Percentiles rank a stretch among this genome's conserved stretches.
phyloP scores from a whole-genome alignment of 2,113 vertebrate genomes.

The Siniperca chuatsi region DNA sequence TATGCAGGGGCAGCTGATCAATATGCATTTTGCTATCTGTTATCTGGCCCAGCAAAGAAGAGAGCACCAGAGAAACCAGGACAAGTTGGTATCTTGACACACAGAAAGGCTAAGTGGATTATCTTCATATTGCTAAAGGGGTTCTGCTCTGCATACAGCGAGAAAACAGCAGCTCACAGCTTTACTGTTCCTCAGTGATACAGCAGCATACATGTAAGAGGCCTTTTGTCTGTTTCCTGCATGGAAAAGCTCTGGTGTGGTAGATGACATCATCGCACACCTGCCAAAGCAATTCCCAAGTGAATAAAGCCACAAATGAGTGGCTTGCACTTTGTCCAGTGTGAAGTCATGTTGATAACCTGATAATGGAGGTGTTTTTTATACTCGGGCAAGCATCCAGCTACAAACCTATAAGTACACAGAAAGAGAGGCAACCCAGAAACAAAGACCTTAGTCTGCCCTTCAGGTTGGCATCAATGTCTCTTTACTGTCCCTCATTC shows the following conservation, averaged over 20 bases:
- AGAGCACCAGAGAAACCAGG: conserved; percentile 41
- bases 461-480: conserved; percentile 58
- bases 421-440: conserved; percentile 17
- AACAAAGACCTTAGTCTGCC: conserved; percentile 45
- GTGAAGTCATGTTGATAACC: conserved; percentile 19
- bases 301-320: neutral
- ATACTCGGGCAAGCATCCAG: neutral
- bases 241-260: neutral
- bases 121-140: conserved; percentile 64
- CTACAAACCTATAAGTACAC: neutral
- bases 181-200: conserved; percentile 10
- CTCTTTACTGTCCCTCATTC: conserved; percentile 74
- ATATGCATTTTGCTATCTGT: conserved; percentile 59
- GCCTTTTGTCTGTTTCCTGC: neutral
- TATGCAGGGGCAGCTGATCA: conserved; percentile 34
- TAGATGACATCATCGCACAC: conserved; percentile 24
- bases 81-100: conserved; percentile 64
- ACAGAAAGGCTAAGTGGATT: conserved; percentile 72
- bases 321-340: neutral
- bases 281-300: conserved; percentile 7
- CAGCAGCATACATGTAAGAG: neutral
- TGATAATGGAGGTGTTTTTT: conserved; percentile 35
- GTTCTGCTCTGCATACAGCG: conserved; percentile 51
- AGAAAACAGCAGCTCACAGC: conserved; percentile 11
- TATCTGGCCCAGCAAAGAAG: conserved; percentile 26